Base-by-base conservation (phyloP, 2,888 invertebrate genomes). In the Heliconius aoede region DNA sequence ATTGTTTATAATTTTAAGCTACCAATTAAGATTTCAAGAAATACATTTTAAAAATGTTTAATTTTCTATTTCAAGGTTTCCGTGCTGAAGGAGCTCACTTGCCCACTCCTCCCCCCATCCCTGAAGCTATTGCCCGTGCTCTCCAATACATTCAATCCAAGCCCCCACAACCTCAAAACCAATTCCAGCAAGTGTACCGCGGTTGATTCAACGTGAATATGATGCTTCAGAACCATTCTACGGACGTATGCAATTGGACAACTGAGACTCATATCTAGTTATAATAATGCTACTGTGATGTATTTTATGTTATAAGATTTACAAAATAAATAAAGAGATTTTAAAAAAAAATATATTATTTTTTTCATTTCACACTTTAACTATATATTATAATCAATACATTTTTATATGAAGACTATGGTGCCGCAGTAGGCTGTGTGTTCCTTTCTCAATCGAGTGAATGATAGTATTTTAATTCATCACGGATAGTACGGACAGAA, bases 51-150 rank as follows among this genome's bases (percentile, higher is more conserved):
- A 15, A 55, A 21, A 13, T 55, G 0, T 55, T 5, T 40, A 8
- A 8, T 26, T n/a, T 32, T 55, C n/a, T 73, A 28, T 60, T 78
- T 62, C 1, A 58, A 79, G 96, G 96, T 87, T 96, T 96, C 95
- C 95, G 93, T 73, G 91, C 96, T 51, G 92, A 94, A 80, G 96
- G 96, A 40, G 95, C 95, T 67, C 96, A 96, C 80, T 86, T 96
- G 74, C 96, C 96, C 68, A 95, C 95, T n/a, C 95, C 96, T 78
- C 96, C 95, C 28, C 95, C 96, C 40, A 95, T 95, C 85, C 96
- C 96, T 18, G 95, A 93, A 78, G 95, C 95, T 30, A 96, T 96
- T 85, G 88, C 87, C 80, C 94, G 95, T 76, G 87, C 95, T 21
- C 91, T 95, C 32, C 92, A 92, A 78, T 90, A 89, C 87, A 93